Conservation (phyloP, 1,140 invertebrate genomes). For the Drosophila sproati region DNA sequence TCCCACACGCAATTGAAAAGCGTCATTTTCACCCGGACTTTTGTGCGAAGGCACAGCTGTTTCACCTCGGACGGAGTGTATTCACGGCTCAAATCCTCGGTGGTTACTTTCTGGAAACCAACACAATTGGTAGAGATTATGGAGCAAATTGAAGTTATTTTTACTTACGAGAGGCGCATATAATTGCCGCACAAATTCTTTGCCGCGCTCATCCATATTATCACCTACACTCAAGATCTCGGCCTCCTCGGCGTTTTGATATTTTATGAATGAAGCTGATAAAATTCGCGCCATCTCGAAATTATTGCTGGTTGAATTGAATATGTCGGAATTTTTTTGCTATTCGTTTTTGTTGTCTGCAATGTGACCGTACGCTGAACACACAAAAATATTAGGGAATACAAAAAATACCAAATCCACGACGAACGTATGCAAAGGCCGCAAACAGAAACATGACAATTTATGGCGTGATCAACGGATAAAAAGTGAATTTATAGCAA, state of each 20-base stretch:
- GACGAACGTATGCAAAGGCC: neutral
- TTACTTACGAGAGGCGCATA: constrained; percentile 18
- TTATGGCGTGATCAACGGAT: no score
- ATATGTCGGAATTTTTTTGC: neutral
- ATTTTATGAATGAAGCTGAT: constrained; percentile 4
- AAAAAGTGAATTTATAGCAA: no score
- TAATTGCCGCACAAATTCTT: neutral
- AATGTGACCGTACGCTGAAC: constrained; percentile 6
- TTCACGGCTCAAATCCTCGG: constrained; percentile 37
- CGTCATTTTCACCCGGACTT: constrained; percentile 47
- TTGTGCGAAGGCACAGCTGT: constrained; percentile 53
- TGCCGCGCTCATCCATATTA: neutral
- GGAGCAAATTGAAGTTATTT: neutral
- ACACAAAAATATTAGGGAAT: neutral
- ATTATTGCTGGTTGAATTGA: neutral
- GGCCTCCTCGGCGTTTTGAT: constrained; percentile 16
- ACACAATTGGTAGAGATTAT: neutral
- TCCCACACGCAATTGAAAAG: constrained; percentile 48
- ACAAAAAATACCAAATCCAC: neutral
- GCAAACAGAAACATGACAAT: neutral
- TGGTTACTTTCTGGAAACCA: constrained; percentile 45
- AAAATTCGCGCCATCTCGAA: constrained; percentile 8
- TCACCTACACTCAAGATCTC: neutral
- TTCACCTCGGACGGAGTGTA: constrained; percentile 28
- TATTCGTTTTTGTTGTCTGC: neutral